phyloP scores from a whole-genome alignment of 2,888 invertebrate species.

The Nemurella pictetii region DNA sequence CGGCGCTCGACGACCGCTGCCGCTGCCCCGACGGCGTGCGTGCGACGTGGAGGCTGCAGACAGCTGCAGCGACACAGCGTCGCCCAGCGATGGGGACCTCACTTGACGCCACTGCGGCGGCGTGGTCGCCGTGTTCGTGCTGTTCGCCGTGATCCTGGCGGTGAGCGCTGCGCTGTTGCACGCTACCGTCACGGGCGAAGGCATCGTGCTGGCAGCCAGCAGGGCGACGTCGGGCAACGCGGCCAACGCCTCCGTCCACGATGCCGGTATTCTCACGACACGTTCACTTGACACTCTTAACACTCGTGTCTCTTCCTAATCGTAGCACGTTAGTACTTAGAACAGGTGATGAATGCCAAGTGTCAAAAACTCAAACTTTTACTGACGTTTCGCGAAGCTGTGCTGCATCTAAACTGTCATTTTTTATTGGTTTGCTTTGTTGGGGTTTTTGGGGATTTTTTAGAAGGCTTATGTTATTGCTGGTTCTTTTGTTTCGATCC shows the following conservation, averaged over 20 bases:
- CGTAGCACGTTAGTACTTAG: too few relatives aligned
- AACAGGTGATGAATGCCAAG: too few relatives aligned
- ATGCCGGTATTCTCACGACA: too few relatives aligned
- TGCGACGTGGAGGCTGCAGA: slow-evolving; percentile 43
- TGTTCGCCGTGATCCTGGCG: slow-evolving; percentile 59
- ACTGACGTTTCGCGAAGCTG: too few relatives aligned
- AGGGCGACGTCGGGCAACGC: neutral
- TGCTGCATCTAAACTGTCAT: too few relatives aligned
- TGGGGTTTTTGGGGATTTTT: too few relatives aligned
- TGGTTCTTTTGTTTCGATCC: too few relatives aligned
- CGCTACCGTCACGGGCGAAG: slow-evolving; percentile 58
- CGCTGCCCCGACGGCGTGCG: slow-evolving; percentile 7
- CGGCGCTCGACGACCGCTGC: slow-evolving; percentile 10
- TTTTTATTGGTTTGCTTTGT: too few relatives aligned
- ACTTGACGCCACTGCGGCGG: slow-evolving; percentile 63
- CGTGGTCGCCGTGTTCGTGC: slow-evolving; percentile 59
- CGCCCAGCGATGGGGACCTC: slow-evolving; percentile 32
- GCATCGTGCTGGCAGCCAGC: slow-evolving; percentile 55
- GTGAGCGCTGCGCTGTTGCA: slow-evolving; percentile 60
- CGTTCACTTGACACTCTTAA: too few relatives aligned
- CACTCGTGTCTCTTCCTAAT: too few relatives aligned
- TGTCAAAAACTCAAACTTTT: too few relatives aligned
- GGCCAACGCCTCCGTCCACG: neutral
- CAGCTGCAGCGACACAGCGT: slow-evolving; percentile 44
- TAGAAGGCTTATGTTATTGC: too few relatives aligned